Evolutionary conservation across 2,797 vertebrate species (phyloP).

Genomic region (Lithobates pipiens): DNA sequence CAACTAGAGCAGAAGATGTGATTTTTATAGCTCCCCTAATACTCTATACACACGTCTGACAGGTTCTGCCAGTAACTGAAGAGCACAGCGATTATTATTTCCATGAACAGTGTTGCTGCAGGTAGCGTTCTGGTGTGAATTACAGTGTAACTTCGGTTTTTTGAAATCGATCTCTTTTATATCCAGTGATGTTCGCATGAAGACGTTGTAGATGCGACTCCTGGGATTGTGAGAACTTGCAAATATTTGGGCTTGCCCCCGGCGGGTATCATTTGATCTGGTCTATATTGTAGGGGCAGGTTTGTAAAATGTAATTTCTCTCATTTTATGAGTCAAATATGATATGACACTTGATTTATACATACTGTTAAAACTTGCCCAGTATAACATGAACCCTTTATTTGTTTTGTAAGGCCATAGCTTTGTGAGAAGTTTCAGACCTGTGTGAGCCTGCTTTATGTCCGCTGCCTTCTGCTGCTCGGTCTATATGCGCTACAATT

Average conservation of each 20-base stretch:
- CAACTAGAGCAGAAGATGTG: constrained; percentile 23
- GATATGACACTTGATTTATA: background rate
- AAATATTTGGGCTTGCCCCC: background rate
- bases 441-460: too few species aligned
- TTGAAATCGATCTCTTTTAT: constrained; percentile 38
- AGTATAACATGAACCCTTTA: too few species aligned
- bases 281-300: background rate
- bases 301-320: constrained; percentile 15
- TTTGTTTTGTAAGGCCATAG: too few species aligned
- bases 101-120: constrained; percentile 52
- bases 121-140: constrained; percentile 51
- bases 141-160: background rate
- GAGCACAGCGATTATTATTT: constrained; percentile 37
- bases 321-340: background rate
- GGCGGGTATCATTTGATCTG: constrained; percentile 46
- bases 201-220: background rate
- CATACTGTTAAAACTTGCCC: constrained; percentile 31
- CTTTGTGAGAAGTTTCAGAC: background rate
- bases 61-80: constrained; percentile 52
- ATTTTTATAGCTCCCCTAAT: constrained; percentile 24
- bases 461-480: background rate
- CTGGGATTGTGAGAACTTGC: constrained; percentile 3
- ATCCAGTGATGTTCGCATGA: constrained; percentile 19
- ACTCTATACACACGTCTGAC: constrained; percentile 37
- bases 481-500: background rate